Conservation (phyloP, 2,888 invertebrate genomes). For the Acleris laterana region DNA sequence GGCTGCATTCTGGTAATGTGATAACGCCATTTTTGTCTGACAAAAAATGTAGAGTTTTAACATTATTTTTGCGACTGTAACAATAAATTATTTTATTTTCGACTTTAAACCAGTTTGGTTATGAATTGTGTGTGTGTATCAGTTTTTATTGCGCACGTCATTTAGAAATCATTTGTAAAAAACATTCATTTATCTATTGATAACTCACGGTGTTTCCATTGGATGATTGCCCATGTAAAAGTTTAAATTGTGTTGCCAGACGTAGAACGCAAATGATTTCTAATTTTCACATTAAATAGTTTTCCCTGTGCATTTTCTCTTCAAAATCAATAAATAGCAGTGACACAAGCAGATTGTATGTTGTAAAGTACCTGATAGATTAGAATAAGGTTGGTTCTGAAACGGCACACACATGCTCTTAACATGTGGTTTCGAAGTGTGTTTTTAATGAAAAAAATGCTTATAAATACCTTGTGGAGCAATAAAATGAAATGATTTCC, state of each 20-base stretch:
- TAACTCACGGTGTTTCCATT: too few relatives aligned
- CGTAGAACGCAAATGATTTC: slow-evolving; percentile 15
- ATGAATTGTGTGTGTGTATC: slow-evolving; percentile 69
- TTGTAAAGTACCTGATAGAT: slow-evolving; percentile 73
- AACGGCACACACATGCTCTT: slow-evolving; percentile 68
- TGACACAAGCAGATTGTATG: slow-evolving; percentile 56
- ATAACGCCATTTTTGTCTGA: not conserved
- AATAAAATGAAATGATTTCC: slow-evolving; percentile 74
- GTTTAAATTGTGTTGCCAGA: not conserved
- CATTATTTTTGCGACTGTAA: slow-evolving; percentile 41
- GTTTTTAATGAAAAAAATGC: slow-evolving; percentile 66
- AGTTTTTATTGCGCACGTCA: slow-evolving; percentile 46
- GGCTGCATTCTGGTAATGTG: too few relatives aligned
- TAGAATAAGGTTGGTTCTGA: slow-evolving; percentile 66
- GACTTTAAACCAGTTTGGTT: slow-evolving; percentile 50
- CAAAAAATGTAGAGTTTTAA: slow-evolving; percentile 14
- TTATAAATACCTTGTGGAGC: slow-evolving; percentile 74
- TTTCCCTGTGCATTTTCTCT: not conserved
- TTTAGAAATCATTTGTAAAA: slow-evolving; percentile 22
- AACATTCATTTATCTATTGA: not conserved
- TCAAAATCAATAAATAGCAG: slow-evolving; percentile 34
- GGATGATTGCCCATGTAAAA: not conserved
- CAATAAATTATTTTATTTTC: slow-evolving; percentile 36
- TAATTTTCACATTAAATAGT: slow-evolving; percentile 12
- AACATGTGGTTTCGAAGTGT: slow-evolving; percentile 62